phyloP scores from a whole-genome alignment of 2,888 invertebrate genomes.

The Sphaerophoria rueppellii region DNA sequence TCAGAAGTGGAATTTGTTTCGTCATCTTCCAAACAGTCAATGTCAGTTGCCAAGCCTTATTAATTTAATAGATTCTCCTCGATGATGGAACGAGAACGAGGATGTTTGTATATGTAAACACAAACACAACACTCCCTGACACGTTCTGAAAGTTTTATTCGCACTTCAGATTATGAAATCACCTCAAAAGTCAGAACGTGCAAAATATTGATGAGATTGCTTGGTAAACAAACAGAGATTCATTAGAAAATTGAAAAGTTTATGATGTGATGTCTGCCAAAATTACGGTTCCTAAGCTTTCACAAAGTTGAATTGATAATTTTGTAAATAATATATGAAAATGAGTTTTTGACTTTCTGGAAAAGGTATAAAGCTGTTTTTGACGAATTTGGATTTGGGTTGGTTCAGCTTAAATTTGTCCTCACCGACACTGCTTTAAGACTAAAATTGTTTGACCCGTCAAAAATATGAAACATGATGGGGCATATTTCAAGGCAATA shows the following conservation, averaged over 20 bases:
- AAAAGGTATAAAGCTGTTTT: background rate
- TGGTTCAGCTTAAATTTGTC: background rate
- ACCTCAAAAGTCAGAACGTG: conserved; percentile 14
- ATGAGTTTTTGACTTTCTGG: background rate
- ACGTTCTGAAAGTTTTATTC: background rate
- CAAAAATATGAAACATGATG: too few species aligned
- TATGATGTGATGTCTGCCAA: background rate
- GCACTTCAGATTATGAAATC: conserved; percentile 40
- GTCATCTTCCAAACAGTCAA: conserved; percentile 2
- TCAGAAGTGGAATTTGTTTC: conserved; percentile 33
- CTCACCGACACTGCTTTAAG: too few species aligned
- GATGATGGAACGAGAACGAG: conserved; percentile 26
- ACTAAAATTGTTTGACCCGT: too few species aligned
- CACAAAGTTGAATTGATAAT: background rate
- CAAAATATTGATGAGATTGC: conserved; percentile 43
- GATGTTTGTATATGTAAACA: conserved; percentile 8
- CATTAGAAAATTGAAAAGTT: conserved; percentile 1
- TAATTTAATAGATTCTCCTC: background rate
- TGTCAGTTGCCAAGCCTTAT: conserved; percentile 23
- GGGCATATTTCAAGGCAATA: too few species aligned
- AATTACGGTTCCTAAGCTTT: background rate
- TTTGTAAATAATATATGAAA: background rate
- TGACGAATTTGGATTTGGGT: background rate
- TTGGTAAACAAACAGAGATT: conserved; percentile 11
- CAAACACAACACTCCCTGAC: conserved; percentile 22